A percentile compares a stretch with the other conserved stretches of the same genome.
These are phyloP conservation scores for Sisyra terminalis DNA, from an alignment of 2,888 invertebrate genomes.

Conservation along the genomic window DNA sequence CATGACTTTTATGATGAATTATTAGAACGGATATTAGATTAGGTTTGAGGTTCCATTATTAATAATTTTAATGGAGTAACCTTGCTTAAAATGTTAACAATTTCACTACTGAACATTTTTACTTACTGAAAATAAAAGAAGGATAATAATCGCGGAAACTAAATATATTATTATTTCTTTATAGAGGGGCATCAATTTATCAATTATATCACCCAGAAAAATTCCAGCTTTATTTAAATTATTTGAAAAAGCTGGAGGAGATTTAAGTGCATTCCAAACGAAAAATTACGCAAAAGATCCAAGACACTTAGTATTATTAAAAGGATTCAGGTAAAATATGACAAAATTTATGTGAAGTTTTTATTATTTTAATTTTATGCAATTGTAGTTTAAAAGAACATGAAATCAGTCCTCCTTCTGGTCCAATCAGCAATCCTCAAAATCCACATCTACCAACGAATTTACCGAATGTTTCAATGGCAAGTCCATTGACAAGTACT, in stretches of 20 bases:
- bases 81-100: slow-evolving; percentile 24
- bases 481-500: slow-evolving; percentile 35
- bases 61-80: slow-evolving; percentile 20
- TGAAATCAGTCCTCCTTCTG: slow-evolving; percentile 43
- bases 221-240: slow-evolving; percentile 71
- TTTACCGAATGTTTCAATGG: slow-evolving; percentile 26
- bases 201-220: slow-evolving; percentile 77
- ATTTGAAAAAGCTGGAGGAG: slow-evolving; percentile 83
- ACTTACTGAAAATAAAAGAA: no score
- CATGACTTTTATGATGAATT: slow-evolving; percentile 16
- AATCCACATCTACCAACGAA: slow-evolving; percentile 22
- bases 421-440: slow-evolving; percentile 21
- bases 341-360: background rate
- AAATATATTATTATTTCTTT: slow-evolving; percentile 10
- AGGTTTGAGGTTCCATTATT: slow-evolving; percentile 25
- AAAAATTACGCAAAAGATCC: slow-evolving; percentile 88
- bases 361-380: slow-evolving; percentile 17
- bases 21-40: slow-evolving; percentile 27
- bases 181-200: slow-evolving; percentile 65
- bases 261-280: slow-evolving; percentile 56
- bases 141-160: no score
- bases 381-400: slow-evolving; percentile 43
- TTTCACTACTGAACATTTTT: slow-evolving; percentile 18
- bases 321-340: slow-evolving; percentile 42
- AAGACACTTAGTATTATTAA: slow-evolving; percentile 60